phyloP scores from a whole-genome alignment of 2,888 invertebrate species.

The Auanema freiburgensis region DNA sequence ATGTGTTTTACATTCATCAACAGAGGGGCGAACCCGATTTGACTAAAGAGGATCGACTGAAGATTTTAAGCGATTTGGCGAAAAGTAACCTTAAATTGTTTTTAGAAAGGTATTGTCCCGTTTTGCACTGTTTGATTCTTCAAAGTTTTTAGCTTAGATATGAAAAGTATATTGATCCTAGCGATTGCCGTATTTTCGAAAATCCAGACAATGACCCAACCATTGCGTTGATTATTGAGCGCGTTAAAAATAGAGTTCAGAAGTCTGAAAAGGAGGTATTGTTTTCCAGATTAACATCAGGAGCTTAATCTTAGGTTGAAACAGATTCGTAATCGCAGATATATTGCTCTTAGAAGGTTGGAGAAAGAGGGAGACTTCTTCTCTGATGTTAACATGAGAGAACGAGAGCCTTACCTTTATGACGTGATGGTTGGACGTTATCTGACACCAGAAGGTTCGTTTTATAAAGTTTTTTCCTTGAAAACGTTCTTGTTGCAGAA shows the following conservation, averaged over 20 bases:
- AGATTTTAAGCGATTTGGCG: slow-evolving; percentile 36
- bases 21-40: slow-evolving; percentile 48
- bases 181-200: slow-evolving; percentile 34
- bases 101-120: slow-evolving; percentile 41
- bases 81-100: slow-evolving; percentile 39
- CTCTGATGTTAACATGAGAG: slow-evolving; percentile 89
- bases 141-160: slow-evolving; percentile 23
- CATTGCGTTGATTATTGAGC: slow-evolving; percentile 12
- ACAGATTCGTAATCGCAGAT: slow-evolving; percentile 48
- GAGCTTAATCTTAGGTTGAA: slow-evolving; percentile 4
- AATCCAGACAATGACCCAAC: slow-evolving; percentile 23
- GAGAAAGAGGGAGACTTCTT: slow-evolving; percentile 73
- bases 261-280: slow-evolving; percentile 8
- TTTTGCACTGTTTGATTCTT: slow-evolving; percentile 10
- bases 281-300: background rate
- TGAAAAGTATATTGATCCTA: slow-evolving; percentile 30
- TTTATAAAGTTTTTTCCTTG: background rate
- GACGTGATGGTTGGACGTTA: slow-evolving; percentile 86
- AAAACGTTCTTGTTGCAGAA: slow-evolving; percentile 37
- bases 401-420: slow-evolving; percentile 83
- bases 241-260: slow-evolving; percentile 10
- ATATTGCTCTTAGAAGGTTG: slow-evolving; percentile 43
- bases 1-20: slow-evolving; percentile 51
- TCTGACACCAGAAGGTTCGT: slow-evolving; percentile 74
- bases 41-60: slow-evolving; percentile 32